These are phyloP conservation scores for Callinectes sapidus DNA, from an alignment of 2,888 invertebrate genomes.

Conservation along the genomic window DNA sequence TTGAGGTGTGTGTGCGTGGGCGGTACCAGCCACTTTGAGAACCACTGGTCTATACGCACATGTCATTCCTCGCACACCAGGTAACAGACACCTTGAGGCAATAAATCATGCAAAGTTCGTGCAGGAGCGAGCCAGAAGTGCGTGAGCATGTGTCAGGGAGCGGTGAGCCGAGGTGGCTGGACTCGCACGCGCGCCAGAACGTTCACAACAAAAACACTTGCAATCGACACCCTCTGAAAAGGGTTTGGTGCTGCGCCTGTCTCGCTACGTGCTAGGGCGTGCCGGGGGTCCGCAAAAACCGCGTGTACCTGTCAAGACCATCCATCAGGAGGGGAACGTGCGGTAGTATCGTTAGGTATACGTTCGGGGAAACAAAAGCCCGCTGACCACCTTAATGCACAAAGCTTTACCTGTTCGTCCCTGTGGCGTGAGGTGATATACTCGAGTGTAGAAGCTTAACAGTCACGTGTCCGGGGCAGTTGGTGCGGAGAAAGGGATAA, in stretches of 20 bases:
- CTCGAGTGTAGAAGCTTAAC: background rate
- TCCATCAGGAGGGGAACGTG: background rate
- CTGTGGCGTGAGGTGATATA: background rate
- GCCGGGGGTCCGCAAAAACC: background rate
- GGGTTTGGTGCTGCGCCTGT: background rate
- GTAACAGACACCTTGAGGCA: background rate
- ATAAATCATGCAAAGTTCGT: background rate
- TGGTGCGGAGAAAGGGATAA: background rate
- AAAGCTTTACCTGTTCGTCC: background rate
- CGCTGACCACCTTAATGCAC: background rate
- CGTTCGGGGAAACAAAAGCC: background rate
- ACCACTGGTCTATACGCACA: no score
- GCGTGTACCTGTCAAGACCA: constrained; percentile 2
- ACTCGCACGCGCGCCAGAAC: background rate
- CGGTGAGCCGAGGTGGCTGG: background rate
- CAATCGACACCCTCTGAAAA: background rate
- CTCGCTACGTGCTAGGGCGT: no score
- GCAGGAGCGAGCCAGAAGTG: background rate
- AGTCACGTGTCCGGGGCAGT: background rate
- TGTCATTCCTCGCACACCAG: background rate
- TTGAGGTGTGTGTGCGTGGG: no score
- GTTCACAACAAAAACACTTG: constrained; percentile 16
- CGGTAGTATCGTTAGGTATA: background rate
- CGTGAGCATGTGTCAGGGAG: background rate
- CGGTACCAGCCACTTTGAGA: no score